Conservation (phyloP, 1,140 invertebrate species). For the Varroa destructor region DNA sequence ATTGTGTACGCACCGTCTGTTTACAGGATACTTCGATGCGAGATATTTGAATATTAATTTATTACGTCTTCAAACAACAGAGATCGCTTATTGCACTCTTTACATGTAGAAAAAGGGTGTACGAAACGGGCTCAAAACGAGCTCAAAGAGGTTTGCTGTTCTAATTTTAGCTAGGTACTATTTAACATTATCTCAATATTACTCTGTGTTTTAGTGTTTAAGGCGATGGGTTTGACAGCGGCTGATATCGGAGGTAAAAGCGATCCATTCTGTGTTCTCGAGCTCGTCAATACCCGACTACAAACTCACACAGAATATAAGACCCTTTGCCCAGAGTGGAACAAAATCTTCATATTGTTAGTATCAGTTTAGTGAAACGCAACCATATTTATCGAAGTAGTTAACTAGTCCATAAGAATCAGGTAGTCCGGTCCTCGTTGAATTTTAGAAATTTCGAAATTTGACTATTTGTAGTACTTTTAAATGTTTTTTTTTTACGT, state of each 20-base stretch:
- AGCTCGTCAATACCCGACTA: slow-evolving; percentile 79
- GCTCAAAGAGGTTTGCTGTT: no score
- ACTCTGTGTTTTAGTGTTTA: slow-evolving; percentile 48
- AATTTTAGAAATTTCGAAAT: slow-evolving; percentile 2
- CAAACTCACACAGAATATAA: slow-evolving; percentile 99
- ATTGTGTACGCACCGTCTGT: no score
- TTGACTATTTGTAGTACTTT: neutral
- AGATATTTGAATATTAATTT: no score
- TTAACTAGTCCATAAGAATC: neutral
- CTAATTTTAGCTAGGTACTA: no score
- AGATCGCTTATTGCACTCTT: no score
- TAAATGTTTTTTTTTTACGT: neutral
- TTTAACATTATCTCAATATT: no score
- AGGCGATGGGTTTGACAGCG: slow-evolving; percentile 71
- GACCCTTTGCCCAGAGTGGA: slow-evolving; percentile 88
- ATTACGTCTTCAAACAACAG: no score
- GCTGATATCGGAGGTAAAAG: slow-evolving; percentile 72
- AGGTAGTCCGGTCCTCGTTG: neutral
- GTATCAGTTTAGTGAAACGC: slow-evolving; percentile 38
- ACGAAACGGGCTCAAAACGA: no score
- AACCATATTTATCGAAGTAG: neutral
- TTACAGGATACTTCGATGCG: no score
- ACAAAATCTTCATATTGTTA: slow-evolving; percentile 97
- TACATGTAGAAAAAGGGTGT: no score
- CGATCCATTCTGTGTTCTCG: slow-evolving; percentile 94